A percentile compares a stretch with the other conserved stretches of the same genome.
Conservation (phyloP, 2,113 vertebrate genomes). For the Microtus richardsoni region DNA sequence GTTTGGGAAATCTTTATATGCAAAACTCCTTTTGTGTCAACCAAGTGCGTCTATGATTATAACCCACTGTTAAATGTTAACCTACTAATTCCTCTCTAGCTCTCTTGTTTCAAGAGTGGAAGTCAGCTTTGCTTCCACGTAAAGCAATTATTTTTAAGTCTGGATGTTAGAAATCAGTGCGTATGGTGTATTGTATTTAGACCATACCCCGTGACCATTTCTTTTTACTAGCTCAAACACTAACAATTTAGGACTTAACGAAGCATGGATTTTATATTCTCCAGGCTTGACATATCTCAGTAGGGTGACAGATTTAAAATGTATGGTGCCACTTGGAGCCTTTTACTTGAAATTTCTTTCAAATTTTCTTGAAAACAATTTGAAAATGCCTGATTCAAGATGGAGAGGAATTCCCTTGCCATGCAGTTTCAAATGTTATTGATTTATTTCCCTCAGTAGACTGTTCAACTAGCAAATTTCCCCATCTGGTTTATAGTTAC, state of each 20-base stretch:
- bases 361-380: slow-evolving; percentile 77
- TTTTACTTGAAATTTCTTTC: slow-evolving; percentile 71
- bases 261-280: slow-evolving; percentile 71
- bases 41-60: slow-evolving; percentile 79
- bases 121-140: slow-evolving; percentile 67
- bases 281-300: slow-evolving; percentile 71
- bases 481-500: slow-evolving; percentile 76
- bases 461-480: slow-evolving; percentile 64
- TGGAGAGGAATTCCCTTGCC: slow-evolving; percentile 74
- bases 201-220: slow-evolving; percentile 51
- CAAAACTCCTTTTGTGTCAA: slow-evolving; percentile 87
- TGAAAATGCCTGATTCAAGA: slow-evolving; percentile 75
- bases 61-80: slow-evolving; percentile 84
- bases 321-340: slow-evolving; percentile 69
- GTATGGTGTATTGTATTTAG: slow-evolving; percentile 73
- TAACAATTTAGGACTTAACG: slow-evolving; percentile 77
- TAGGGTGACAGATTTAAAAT: slow-evolving; percentile 77
- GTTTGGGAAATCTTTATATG: slow-evolving; percentile 80
- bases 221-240: slow-evolving; percentile 71
- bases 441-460: slow-evolving; percentile 73
- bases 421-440: slow-evolving; percentile 73
- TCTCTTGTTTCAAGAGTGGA: slow-evolving; percentile 76
- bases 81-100: slow-evolving; percentile 85
- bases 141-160: slow-evolving; percentile 66
- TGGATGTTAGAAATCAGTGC: slow-evolving; percentile 63